A percentile compares a stretch with the other conserved stretches of the same genome.
Conservation (phyloP, 2,888 invertebrate genomes). For the Ptychoptera albimana region DNA sequence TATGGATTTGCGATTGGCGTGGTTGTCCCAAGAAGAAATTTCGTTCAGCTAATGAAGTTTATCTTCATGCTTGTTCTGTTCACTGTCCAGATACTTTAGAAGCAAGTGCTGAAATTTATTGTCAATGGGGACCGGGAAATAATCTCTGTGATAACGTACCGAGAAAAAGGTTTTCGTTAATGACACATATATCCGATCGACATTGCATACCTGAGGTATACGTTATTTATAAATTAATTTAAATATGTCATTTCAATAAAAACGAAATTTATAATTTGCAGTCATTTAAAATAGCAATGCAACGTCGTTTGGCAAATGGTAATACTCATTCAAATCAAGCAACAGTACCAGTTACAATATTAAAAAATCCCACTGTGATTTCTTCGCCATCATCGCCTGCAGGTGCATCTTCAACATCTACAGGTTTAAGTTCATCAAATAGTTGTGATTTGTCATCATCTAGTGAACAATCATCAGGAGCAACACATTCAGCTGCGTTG, state of each 20-base stretch:
- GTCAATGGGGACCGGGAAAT: conserved; percentile 58
- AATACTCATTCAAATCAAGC: conserved; percentile 16
- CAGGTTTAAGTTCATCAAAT: conserved; percentile 17
- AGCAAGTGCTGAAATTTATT: conserved; percentile 57
- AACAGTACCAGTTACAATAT: conserved; percentile 26
- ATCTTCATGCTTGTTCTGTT: conserved; percentile 68
- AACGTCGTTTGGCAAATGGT: conserved; percentile 23
- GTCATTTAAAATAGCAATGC: conserved; percentile 21
- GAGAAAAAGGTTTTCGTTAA: conserved; percentile 80
- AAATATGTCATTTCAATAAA: background rate
- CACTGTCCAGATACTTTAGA: conserved; percentile 59
- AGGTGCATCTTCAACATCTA: conserved; percentile 12
- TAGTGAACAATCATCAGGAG: conserved; percentile 32
- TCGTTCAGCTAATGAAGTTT: conserved; percentile 60
- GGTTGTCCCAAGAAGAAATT: conserved; percentile 68
- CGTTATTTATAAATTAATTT: background rate
- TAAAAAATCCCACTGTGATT: conserved; percentile 18
- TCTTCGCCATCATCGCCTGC: conserved; percentile 15
- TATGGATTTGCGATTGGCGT: conserved; percentile 84
- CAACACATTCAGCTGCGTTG: conserved; percentile 86
- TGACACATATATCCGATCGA: conserved; percentile 92
- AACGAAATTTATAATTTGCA: conserved; percentile 5
- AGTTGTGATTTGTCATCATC: conserved; percentile 17
- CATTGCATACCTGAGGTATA: conserved; percentile 73
- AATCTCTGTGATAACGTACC: conserved; percentile 75